Percentiles rank a stretch among this genome's conserved stretches.
These are phyloP conservation scores for Cotesia vestalis DNA, from an alignment of 1,140 invertebrate genomes.

Conservation along the genomic window DNA sequence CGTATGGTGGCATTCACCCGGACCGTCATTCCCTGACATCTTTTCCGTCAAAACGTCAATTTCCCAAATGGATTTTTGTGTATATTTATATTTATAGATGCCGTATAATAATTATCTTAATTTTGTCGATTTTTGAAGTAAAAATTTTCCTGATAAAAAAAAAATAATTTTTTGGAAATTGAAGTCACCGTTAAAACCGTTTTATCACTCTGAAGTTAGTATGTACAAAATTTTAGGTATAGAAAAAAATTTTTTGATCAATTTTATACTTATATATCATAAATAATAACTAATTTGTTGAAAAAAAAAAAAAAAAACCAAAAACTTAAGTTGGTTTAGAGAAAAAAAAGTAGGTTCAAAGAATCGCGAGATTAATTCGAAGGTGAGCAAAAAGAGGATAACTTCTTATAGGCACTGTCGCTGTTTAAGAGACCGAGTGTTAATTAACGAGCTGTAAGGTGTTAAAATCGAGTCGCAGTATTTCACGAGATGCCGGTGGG, in stretches of 20 bases:
- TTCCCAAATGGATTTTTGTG: too few species aligned
- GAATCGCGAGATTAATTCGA: background rate
- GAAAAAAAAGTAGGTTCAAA: slow-evolving; percentile 11
- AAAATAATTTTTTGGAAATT: too few species aligned
- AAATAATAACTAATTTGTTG: too few species aligned
- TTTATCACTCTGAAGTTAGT: too few species aligned
- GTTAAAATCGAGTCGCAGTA: slow-evolving; percentile 61
- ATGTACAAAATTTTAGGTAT: too few species aligned
- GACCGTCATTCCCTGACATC: slow-evolving; percentile 25
- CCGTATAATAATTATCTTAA: background rate
- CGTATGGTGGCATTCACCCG: slow-evolving; percentile 52
- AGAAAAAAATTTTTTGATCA: too few species aligned
- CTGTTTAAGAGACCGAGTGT: slow-evolving; percentile 28
- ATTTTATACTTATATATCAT: too few species aligned
- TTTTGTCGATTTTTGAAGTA: too few species aligned
- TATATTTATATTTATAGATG: background rate
- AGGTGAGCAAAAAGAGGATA: slow-evolving; percentile 32
- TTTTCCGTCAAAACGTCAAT: slow-evolving; percentile 18
- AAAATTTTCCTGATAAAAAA: too few species aligned
- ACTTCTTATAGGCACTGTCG: slow-evolving; percentile 30
- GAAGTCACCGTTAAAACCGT: too few species aligned
- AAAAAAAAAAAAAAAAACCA: too few species aligned
- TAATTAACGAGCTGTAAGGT: slow-evolving; percentile 58
- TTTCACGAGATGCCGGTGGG: slow-evolving; percentile 49
- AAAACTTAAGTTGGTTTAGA: too few species aligned